Evolutionary conservation across 2,113 vertebrate genomes (phyloP), one percentile per base, ranked within the genome.

Genomic region (Hydropotes inermis): DNA sequence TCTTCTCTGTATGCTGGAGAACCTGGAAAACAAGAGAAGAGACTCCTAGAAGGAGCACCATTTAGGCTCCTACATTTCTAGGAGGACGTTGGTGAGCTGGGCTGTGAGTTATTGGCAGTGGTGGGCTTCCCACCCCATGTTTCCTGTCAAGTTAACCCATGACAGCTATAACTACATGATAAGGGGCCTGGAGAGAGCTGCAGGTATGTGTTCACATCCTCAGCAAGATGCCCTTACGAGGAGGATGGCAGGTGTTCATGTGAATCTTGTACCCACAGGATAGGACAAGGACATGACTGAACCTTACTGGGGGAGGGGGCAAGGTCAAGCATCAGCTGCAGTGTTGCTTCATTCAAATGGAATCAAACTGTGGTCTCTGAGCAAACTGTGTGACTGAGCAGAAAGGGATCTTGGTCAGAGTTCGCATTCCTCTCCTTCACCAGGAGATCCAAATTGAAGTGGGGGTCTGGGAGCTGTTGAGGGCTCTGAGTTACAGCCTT

Each of bases 111-210:
- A 21, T 64, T 47, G 92, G 3, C 12, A 78, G 85, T 45, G 79
- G 1, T 82, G 36, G n/a, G 61, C 10, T 52, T 97, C 93, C 50
- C 28, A 17, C 21, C 6, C 57, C 0, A 2, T 79, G 74, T 95
- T 17, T 84, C 67, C 92, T 88, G 6, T 84, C 55, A 76, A 78
- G 60, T 81, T 89, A 74, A 5, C 43, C 52, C 79, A 0, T 89
- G 52, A 36, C 43, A 87, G 43, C 5, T 58, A 4, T 79, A 82
- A 90, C 28, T 60, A 7, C 39, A 10, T 1, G 30, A 45, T 0
- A 0, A 0, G 57, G 64, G 45, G 0, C 7, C 33, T 19, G 13
- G 5, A n/a, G 76, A 11, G 2, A 61, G 45, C 19, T 54, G 78
- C 87, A 64, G 23, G 33, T 91, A 7, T 1, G 0, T 81, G 52